Base-by-base conservation (phyloP, 2,797 vertebrate genomes). In the Morelia viridis region DNA sequence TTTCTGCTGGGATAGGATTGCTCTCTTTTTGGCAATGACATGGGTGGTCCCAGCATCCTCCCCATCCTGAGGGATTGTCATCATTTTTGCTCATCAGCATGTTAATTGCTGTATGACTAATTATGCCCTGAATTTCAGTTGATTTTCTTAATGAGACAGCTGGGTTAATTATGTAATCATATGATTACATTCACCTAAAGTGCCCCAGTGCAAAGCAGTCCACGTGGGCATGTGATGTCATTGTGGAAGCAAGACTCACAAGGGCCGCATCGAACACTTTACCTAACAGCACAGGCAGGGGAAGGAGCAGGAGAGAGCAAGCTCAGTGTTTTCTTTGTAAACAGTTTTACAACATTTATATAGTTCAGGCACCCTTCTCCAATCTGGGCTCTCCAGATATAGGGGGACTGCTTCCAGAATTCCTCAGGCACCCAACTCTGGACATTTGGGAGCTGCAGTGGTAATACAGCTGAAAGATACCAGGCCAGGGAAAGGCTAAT, bases 151-250 rank as follows among this genome's bases (percentile, higher is more conserved):
- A 98, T 98, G 98, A 98, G 98, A 98, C 98, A 98, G 98, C 98
- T 98, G 98, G 98, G 98, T 98, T 98, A 98, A 98, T 98, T 98
- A 98, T 98, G 98, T 98, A 98, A 98, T 98, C 97, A 97, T 97
- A 98, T 98, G 98, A 98, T 98, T 98, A 97, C 97, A 98, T 98
- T 98, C 98, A 97, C 98, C 98, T 95, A 97, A 96, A 97, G 97
- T 98, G 97, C 97, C 97, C 97, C 96, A 97, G 97, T 97, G 94
- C 96, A 96, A 95, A 93, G 96, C 61, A 93, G 95, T 28, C 96
- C 96, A 92, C 95, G 96, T 96, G 28, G 92, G 13, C 31, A 93
- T 41, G 95, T 96, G 96, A 96, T 96, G 96, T 95, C 97, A 96
- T 93, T 1, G 26, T 91, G 61, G 26, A 93, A 92, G 93, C 92